These are phyloP conservation scores for Eristalis arbustorum DNA, from an alignment of 2,888 invertebrate genomes.

Conservation along the genomic window DNA sequence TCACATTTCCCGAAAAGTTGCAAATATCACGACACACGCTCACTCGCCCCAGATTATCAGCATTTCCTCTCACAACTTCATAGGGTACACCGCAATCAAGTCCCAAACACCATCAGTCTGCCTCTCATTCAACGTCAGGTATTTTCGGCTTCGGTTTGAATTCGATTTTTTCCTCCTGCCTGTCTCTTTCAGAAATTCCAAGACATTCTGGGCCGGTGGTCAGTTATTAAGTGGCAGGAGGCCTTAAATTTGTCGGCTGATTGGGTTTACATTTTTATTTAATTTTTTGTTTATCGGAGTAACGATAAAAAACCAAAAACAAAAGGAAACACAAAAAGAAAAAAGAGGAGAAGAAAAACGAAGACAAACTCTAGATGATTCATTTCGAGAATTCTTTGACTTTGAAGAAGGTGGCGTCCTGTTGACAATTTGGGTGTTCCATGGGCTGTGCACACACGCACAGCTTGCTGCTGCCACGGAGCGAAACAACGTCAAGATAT, in stretches of 20 bases:
- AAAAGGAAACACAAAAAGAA: background rate
- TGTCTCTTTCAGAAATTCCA: conserved; percentile 26
- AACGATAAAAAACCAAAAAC: conserved; percentile 40
- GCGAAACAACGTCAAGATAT: conserved; percentile 8
- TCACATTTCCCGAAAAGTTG: background rate
- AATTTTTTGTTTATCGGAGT: conserved; percentile 54
- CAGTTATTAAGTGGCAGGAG: conserved; percentile 67
- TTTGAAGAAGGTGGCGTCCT: conserved; percentile 54
- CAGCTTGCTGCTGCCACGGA: conserved; percentile 14
- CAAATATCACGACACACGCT: background rate
- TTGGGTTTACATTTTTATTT: conserved; percentile 60
- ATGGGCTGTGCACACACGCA: conserved; percentile 19
- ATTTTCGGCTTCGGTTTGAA: background rate
- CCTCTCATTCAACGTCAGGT: background rate
- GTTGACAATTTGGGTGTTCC: conserved; percentile 68
- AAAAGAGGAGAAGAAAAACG: background rate
- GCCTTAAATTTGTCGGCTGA: conserved; percentile 65
- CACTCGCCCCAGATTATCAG: background rate
- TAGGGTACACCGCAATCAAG: background rate
- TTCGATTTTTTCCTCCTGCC: background rate
- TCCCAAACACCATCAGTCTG: background rate
- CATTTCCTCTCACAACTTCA: background rate
- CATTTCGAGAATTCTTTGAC: conserved; percentile 55
- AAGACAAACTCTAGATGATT: conserved; percentile 54
- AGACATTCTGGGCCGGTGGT: conserved; percentile 48